Evolutionary conservation across 2,888 invertebrate species (phyloP).

Genomic region (Phrixothrix hirtus): DNA sequence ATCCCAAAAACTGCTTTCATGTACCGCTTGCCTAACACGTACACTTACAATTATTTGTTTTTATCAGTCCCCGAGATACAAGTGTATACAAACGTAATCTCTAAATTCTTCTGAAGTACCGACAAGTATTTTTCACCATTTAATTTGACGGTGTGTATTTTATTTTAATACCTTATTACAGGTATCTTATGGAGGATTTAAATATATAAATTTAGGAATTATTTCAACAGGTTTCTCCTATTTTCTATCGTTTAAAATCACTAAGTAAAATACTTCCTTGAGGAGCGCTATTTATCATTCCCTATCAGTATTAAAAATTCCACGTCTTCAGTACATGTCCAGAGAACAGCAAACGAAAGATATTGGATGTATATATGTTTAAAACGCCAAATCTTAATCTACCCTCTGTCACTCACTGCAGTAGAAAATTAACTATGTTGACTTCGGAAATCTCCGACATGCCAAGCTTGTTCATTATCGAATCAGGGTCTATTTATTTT

Average conservation of each 20-base stretch:
- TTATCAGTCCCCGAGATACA: conserved; percentile 19
- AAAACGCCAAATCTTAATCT: conserved; percentile 36
- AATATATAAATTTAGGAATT: no score
- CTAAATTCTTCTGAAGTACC: conserved; percentile 10
- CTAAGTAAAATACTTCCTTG: no score
- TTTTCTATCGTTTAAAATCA: no score
- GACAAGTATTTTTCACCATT: conserved; percentile 9
- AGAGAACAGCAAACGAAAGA: conserved; percentile 35
- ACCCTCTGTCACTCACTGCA: conserved; percentile 34
- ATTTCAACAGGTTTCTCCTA: no score
- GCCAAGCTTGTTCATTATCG: conserved; percentile 35
- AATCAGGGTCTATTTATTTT: conserved; percentile 37
- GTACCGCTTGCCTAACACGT: conserved; percentile 19
- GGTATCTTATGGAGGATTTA: no score
- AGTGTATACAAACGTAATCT: conserved; percentile 20
- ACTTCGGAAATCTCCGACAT: conserved; percentile 35
- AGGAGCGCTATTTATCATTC: no score
- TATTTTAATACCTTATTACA: conserved; percentile 7
- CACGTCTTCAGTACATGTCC: conserved; percentile 29
- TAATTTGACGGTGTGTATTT: neutral
- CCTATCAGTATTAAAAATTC: no score
- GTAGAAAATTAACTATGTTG: conserved; percentile 37
- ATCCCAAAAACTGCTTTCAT: conserved; percentile 18
- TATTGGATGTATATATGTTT: conserved; percentile 37
- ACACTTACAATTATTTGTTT: conserved; percentile 22